These are phyloP conservation scores for Aphelinus atriplicis DNA, from an alignment of 1,140 invertebrate species.

Conservation along the genomic window DNA sequence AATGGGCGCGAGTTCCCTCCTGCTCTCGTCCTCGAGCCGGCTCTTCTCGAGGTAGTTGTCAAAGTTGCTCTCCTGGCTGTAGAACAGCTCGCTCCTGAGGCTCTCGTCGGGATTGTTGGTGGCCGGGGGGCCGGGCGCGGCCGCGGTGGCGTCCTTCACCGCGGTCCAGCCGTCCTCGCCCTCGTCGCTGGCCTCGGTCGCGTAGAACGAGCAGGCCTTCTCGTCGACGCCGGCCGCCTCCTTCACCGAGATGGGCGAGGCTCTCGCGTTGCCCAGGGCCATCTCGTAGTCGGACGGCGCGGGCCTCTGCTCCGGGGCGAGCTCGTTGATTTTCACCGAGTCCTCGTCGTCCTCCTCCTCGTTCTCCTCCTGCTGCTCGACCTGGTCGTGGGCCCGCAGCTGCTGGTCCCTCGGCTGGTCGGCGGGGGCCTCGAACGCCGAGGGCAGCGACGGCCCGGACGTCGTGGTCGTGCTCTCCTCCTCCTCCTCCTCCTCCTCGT, in stretches of 20 bases:
- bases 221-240: conserved; percentile 47
- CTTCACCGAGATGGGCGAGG: conserved; percentile 44
- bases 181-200: conserved; percentile 31
- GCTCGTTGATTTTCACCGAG: not conserved
- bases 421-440: conserved; percentile 12
- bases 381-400: not conserved
- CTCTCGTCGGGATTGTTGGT: conserved; percentile 8
- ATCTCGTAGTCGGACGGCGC: not conserved
- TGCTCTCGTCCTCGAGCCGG: conserved; percentile 24
- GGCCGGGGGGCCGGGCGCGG: not conserved
- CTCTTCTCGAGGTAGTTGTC: conserved; percentile 36
- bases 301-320: not conserved
- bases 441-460: conserved; percentile 5
- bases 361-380: conserved; percentile 6
- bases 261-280: not conserved
- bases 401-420: not conserved
- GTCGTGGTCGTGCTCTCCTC: conserved; percentile 36
- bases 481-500: conserved; percentile 39
- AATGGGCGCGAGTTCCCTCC: conserved; percentile 45
- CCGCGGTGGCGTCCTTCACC: conserved; percentile 16
- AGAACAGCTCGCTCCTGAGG: conserved; percentile 9
- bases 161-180: conserved; percentile 37
- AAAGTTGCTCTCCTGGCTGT: conserved; percentile 19
- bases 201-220: conserved; percentile 46
- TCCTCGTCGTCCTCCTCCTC: conserved; percentile 3